phyloP scores from a whole-genome alignment of 2,888 invertebrate species.

The Pseudolycoriella hygida region DNA sequence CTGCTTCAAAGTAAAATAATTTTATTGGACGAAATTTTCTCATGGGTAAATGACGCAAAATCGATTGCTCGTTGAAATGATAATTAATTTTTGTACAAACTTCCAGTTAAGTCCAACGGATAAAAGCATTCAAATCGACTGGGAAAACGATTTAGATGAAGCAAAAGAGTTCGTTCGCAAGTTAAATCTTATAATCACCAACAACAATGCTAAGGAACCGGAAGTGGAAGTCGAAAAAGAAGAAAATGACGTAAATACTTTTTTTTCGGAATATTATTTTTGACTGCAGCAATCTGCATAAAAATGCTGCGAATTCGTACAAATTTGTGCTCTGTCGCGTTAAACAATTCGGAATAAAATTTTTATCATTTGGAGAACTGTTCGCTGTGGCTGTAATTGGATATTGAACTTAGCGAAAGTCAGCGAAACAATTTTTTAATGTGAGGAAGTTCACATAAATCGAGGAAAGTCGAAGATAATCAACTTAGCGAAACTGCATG shows the following conservation, averaged over 20 bases:
- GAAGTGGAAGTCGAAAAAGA: conserved; percentile 40
- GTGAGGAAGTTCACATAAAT: too few species aligned
- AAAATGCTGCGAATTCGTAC: not conserved
- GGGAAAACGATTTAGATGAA: conserved; percentile 64
- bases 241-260: conserved; percentile 36
- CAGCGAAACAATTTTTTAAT: too few species aligned
- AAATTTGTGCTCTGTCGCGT: too few species aligned
- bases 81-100: too few species aligned
- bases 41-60: conserved; percentile 49
- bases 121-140: conserved; percentile 56
- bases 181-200: conserved; percentile 64
- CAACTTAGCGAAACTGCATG: too few species aligned
- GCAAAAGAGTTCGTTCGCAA: conserved; percentile 80
- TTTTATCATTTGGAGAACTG: too few species aligned
- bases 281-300: not conserved
- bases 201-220: conserved; percentile 58
- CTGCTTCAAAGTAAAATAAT: conserved; percentile 79
- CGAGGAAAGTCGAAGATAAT: too few species aligned
- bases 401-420: too few species aligned
- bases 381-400: too few species aligned
- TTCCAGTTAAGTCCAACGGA: conserved; percentile 70
- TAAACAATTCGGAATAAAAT: too few species aligned
- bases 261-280: not conserved
- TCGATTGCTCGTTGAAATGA: not conserved
- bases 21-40: conserved; percentile 70